Base-by-base conservation (phyloP, 1,140 invertebrate genomes). In the Drosophila ambigua region DNA sequence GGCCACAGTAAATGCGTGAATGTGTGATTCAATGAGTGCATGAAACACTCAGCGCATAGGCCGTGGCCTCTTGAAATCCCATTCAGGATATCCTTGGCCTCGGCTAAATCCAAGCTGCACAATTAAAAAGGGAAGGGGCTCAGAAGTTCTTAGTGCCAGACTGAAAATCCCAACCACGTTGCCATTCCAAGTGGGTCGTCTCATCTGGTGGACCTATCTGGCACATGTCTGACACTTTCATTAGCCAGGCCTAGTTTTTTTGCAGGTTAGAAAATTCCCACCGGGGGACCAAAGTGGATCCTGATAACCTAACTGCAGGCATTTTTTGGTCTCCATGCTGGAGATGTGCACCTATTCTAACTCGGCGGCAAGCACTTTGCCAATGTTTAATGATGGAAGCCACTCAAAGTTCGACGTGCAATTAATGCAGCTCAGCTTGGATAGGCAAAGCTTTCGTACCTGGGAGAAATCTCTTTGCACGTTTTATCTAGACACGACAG, bases 401-500 rank as follows among this genome's bases (percentile, higher is more conserved):
- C 79, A 83, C 65, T 78, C 53, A 83, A 83, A 83, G 71, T 79
- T 84, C 58, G 80, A 60, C 79, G 68, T 55, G 77, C 65, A 84
- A 83, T 73, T 85, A 71, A 83, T 60, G 74, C 60, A 49, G 45
- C 44, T 72, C 61, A 73, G 58, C 71, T 77, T 24, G 39, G 51
- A 57, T 9, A 4, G 23, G 26, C 39, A 31, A 35, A 43, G 44
- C n/a, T 52, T 49, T 50, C 8, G 23, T 45, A 23, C 35, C 11
- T 5, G 31, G 35, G 35, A 39, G 13, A 13, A 39, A 4, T 39
- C 9, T 35, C 35, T 39, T 4, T 11, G 35, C 35, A 39, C 3
- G 9, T 13, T 39, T 11, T 39, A 39, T 13, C 4, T 11, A 5
- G 35, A 39, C 11, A 13, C 4, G 1, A 39, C 28, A 28, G 43